A percentile compares a stretch with the other conserved stretches of the same genome.
phyloP scores from a whole-genome alignment of 2,113 vertebrate genomes.

The Penelope pileata region DNA sequence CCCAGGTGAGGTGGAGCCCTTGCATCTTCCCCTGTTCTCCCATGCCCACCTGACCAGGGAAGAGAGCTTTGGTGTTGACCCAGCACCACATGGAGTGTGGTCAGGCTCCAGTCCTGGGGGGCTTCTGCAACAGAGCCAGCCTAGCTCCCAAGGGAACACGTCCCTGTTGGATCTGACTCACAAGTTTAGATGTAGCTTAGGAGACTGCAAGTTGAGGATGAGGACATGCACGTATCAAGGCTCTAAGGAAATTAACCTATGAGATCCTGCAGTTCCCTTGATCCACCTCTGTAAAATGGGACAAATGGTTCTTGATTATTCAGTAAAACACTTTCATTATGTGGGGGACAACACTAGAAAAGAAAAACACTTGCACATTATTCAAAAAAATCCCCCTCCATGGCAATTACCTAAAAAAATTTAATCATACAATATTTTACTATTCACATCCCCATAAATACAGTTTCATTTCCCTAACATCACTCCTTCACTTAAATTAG shows the following conservation, averaged over 20 bases:
- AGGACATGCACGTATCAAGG: background rate
- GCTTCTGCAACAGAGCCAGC: background rate
- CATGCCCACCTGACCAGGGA: background rate
- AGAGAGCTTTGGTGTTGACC: background rate
- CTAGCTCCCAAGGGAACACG: background rate
- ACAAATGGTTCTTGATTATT: background rate
- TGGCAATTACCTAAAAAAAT: background rate
- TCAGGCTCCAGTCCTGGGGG: background rate
- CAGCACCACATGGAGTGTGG: accelerated
- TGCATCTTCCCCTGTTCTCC: background rate
- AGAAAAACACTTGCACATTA: background rate
- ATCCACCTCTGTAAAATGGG: background rate
- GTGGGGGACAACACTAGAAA: background rate
- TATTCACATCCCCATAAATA: background rate
- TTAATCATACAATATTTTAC: background rate
- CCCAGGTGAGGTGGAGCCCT: accelerated
- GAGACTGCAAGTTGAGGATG: background rate
- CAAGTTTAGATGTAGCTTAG: background rate
- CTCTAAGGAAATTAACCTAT: background rate
- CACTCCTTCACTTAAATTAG: background rate
- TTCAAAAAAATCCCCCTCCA: background rate
- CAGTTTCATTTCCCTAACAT: background rate
- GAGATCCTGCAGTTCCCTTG: background rate
- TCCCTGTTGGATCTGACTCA: background rate
- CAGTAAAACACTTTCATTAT: background rate